phyloP scores from a whole-genome alignment of 2,113 vertebrate species.

The Pachypanchax playfairii region DNA sequence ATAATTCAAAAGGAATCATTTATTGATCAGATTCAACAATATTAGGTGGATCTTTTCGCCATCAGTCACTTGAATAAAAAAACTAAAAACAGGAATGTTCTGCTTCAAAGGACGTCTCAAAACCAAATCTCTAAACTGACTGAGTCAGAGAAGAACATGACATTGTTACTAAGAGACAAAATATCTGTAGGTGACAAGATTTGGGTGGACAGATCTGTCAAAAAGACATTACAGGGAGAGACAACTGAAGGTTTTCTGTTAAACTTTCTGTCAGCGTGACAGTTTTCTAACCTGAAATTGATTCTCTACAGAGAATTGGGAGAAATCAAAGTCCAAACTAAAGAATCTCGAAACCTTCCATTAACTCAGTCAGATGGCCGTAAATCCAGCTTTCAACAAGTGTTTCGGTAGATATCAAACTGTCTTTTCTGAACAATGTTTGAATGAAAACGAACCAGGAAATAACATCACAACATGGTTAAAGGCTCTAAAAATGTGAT shows the following conservation, averaged over 20 bases:
- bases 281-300: background rate
- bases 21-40: no score
- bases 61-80: background rate
- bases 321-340: background rate
- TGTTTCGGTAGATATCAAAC: background rate
- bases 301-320: background rate
- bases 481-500: no score
- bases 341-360: background rate
- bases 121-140: background rate
- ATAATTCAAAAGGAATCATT: no score
- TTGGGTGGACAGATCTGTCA: background rate
- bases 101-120: background rate
- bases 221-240: background rate
- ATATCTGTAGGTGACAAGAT: background rate
- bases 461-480: no score
- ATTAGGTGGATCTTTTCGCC: background rate
- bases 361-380: background rate
- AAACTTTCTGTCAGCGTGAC: background rate
- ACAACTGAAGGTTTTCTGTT: background rate
- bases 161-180: background rate
- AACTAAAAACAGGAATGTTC: background rate
- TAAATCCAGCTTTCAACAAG: background rate
- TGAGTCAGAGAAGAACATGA: background rate
- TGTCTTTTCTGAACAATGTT: background rate
- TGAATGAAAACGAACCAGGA: no score